Percentiles rank a stretch among this genome's conserved stretches.
Evolutionary conservation across 2,113 vertebrate species (phyloP).

Genomic region (Oncorhynchus tshawytscha): DNA sequence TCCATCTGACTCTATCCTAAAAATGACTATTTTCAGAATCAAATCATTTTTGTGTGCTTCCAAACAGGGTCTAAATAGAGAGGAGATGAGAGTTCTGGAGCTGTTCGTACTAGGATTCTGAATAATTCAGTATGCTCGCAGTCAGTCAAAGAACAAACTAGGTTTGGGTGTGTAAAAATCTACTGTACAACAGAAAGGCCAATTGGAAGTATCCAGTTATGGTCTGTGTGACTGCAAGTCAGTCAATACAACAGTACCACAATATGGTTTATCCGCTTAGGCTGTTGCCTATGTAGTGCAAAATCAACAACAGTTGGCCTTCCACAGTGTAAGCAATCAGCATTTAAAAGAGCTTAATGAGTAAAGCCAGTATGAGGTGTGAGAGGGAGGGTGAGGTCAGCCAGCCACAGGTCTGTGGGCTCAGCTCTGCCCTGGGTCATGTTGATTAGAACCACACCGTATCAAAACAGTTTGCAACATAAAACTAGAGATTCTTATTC

Average conservation of each 20-base stretch:
- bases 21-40: neutral
- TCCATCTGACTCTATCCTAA: neutral
- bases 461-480: neutral
- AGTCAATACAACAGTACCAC: neutral
- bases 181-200: neutral
- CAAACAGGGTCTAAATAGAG: neutral
- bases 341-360: neutral
- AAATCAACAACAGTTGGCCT: constrained; percentile 2
- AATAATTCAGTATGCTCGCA: neutral
- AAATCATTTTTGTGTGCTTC: neutral
- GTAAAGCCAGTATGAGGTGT: constrained; percentile 1
- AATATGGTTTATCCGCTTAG: neutral
- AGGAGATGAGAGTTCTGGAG: neutral
- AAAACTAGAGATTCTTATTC: too few relatives aligned
- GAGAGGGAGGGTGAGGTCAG: neutral
- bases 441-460: neutral
- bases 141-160: too few relatives aligned
- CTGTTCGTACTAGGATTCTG: neutral
- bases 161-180: too few relatives aligned
- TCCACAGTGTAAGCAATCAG: constrained; percentile 11
- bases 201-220: neutral
- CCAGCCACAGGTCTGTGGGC: neutral
- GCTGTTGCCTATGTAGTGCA: neutral
- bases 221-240: neutral
- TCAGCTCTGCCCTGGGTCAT: too few relatives aligned